Base-by-base conservation (phyloP, 2,797 vertebrate species). In the Gambelia wislizenii region DNA sequence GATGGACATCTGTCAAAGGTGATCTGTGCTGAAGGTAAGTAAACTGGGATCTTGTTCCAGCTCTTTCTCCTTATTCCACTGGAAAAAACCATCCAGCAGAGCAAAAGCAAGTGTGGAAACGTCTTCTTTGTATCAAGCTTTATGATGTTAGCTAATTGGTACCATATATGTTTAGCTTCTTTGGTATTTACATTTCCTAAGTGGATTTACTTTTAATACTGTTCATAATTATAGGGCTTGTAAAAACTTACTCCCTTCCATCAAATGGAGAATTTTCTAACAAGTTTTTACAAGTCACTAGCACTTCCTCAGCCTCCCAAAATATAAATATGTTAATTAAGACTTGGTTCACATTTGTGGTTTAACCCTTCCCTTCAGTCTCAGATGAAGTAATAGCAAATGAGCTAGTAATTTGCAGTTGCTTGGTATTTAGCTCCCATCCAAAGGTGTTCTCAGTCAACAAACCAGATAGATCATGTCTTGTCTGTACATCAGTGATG, bases 201-300 rank as follows among this genome's bases (percentile, higher is more conserved):
- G 77, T 89, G 54, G 83, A 89, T 89, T 81, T 82, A 20, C 70
- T 82, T 86, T 89, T 82, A 83, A 86, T 82, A 87, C 64, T 83
- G 83, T 77, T 90, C 59, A 82, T 61, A 91, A 86, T 81, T 89
- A 78, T 20, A 54, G 86, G 81, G 79, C 20, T 8, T 16, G 2
- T 70, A 49, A 91, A 87, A 91, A 36, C 27, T 2, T 72, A 89
- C 25, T 85, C 67, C 88, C 52, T 89, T 85, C 54, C 64, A 89
- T 78, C 74, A 89, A 72, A 79, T 70, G n/a, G 33, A 72, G 49
- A 89, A 70, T 27, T 85, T 85, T 85, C 72, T 85, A 89, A 22
- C 59, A 78, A 47, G 64, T 70, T 80, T 80, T 80, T 56, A 80
- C 85, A 87, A 70, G 47, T 87, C 36, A 67, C 33, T 39, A 39